These are phyloP conservation scores for Pterocles gutturalis DNA, from an alignment of 2,113 vertebrate genomes.

Conservation along the genomic window DNA sequence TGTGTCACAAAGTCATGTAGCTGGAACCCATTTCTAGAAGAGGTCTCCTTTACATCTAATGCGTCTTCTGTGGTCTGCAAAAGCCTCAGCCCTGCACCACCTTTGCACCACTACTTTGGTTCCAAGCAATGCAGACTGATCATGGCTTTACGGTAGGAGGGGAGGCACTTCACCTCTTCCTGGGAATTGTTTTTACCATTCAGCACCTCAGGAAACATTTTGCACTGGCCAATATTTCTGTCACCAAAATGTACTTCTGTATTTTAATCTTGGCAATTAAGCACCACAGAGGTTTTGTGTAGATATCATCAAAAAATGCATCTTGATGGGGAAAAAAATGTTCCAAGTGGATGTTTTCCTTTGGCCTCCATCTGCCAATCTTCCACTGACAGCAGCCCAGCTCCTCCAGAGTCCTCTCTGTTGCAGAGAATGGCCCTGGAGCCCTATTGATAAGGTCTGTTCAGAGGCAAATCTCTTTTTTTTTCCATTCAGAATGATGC, in stretches of 20 bases:
- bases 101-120: not conserved
- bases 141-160: not conserved
- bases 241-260: not conserved
- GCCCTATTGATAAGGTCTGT: not conserved
- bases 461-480: not conserved
- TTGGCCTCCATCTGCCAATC: not conserved
- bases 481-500: not conserved
- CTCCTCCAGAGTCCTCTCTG: not conserved
- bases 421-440: not conserved
- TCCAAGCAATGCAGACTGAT: not conserved
- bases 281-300: not conserved
- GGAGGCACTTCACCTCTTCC: not conserved
- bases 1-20: not conserved
- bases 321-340: not conserved
- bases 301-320: accelerated
- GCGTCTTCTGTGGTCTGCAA: not conserved
- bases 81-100: not conserved
- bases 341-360: not conserved
- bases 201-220: not conserved
- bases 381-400: not conserved
- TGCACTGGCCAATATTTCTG: not conserved
- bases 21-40: not conserved
- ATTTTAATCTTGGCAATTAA: not conserved
- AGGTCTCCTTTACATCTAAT: no score
- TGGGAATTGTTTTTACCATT: not conserved